Base-by-base conservation (phyloP, 1,140 invertebrate genomes). In the Bombus waltoni region DNA sequence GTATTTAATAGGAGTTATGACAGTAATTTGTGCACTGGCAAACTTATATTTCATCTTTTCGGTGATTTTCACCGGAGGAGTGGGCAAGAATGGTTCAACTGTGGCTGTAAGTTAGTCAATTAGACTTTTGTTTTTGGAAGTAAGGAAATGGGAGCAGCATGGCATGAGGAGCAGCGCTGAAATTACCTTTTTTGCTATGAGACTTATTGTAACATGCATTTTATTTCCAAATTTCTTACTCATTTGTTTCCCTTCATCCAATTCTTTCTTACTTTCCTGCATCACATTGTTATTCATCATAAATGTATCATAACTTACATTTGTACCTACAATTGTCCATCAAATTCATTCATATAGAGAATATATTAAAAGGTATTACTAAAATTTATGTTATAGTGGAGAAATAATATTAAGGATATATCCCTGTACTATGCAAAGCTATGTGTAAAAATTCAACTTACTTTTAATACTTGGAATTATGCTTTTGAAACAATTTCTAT, bases 71-170 rank as follows among this genome's bases (percentile, higher is more conserved):
- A 97, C 97, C 93, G 99, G 99, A 94, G 99, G 99, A 95, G 97
- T 98, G 91, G 99, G 99, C 92, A 99, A 99, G 96, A 99, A 99
- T 96, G 99, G 99, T 95, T 98, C 97, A 90, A 98, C 97, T 92
- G 97, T 98, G 94, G 97, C 97, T 95, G 97, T 98, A 97, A 98
- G 97, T 97, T 93, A 87, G 89, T 92, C 92, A 93, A 92, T 88
- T 93, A 92, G 91, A 91, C 77, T 83, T 89, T 85, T 84, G 89
- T 91, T 91, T 91, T 93, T 93, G 92, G 89, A 93, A 79, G 92
- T 93, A 88, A 88, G 85, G 87, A 93, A 92, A 91, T 91, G 92
- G 93, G 93, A 92, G 83, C 92, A 91, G 94, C 94, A 95, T 95
- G 94, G 94, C 94, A 94, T 95, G 94, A 94, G 93, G 94, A 93